Conservation (phyloP, 2,888 invertebrate genomes). For the Stratiomys singularior region DNA sequence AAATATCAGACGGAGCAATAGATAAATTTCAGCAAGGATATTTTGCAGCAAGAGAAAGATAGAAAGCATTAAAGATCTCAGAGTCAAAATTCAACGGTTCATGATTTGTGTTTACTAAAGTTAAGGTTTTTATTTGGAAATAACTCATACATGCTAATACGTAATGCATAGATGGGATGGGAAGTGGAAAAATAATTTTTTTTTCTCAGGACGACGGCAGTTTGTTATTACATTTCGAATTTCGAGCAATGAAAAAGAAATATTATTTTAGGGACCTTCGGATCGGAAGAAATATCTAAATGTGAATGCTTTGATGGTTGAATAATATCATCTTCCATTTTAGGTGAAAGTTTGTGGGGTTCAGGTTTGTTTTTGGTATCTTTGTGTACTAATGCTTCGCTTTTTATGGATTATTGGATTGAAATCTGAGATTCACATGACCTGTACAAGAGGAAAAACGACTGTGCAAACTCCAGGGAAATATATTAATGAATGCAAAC, state of each 20-base stretch:
- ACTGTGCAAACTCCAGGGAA: no score
- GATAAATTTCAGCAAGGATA: constrained; percentile 12
- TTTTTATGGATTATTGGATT: constrained; percentile 13
- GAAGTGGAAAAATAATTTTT: background rate
- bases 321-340: constrained; percentile 21
- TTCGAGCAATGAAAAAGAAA: constrained; percentile 26
- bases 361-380: background rate
- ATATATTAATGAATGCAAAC: no score
- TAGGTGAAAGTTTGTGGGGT: background rate
- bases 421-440: constrained; percentile 4
- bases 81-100: constrained; percentile 38
- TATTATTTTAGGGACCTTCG: constrained; percentile 20
- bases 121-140: constrained; percentile 33
- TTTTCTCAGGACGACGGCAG: background rate
- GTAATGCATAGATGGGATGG: constrained; percentile 3
- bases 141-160: constrained; percentile 30
- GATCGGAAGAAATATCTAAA: background rate
- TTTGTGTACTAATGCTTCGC: background rate
- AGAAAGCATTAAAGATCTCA: background rate
- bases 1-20: background rate
- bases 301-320: constrained; percentile 24
- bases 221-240: constrained; percentile 33
- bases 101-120: constrained; percentile 38
- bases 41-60: no score
- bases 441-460: no score